phyloP scores from a whole-genome alignment of 2,797 vertebrate genomes.

The Rhyacichthys aspro region DNA sequence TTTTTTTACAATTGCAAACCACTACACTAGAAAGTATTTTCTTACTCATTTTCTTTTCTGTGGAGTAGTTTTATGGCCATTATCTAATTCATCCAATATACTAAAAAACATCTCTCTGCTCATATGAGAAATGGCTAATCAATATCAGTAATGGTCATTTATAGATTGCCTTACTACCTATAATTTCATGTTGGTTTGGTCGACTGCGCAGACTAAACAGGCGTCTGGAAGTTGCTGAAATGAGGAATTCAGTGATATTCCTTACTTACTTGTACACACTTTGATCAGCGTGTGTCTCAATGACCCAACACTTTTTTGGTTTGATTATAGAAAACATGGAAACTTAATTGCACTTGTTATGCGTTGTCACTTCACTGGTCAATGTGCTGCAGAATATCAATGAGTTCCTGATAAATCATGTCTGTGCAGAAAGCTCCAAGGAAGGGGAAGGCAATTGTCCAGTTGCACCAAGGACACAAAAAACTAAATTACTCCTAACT shows the following conservation, averaged over 20 bases:
- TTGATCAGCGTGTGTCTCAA: background rate
- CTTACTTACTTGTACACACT: background rate
- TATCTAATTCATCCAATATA: constrained; percentile 59
- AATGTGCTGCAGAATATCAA: constrained; percentile 71
- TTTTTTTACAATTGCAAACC: no score
- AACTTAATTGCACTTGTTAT: constrained; percentile 76
- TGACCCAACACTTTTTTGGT: constrained; percentile 48
- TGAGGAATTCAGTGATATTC: background rate
- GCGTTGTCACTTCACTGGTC: constrained; percentile 70
- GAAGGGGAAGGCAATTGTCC: constrained; percentile 60
- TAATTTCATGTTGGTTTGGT: constrained; percentile 52
- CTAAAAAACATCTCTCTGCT: constrained; percentile 28
- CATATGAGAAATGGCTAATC: constrained; percentile 69
- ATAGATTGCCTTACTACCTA: constrained; percentile 63
- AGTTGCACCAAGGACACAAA: constrained; percentile 64
- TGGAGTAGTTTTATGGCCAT: constrained; percentile 24
- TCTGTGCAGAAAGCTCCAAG: constrained; percentile 56
- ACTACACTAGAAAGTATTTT: no score
- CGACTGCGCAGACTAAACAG: constrained; percentile 55
- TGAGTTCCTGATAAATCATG: constrained; percentile 69
- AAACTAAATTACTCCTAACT: constrained; percentile 47
- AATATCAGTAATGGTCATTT: constrained; percentile 72
- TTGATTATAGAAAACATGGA: constrained; percentile 71
- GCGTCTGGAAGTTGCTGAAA: constrained; percentile 43
- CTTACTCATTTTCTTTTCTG: no score